A percentile compares a stretch with the other conserved stretches of the same genome.
phyloP scores from a whole-genome alignment of 1,140 invertebrate genomes.

The Nixonia krombeini region DNA sequence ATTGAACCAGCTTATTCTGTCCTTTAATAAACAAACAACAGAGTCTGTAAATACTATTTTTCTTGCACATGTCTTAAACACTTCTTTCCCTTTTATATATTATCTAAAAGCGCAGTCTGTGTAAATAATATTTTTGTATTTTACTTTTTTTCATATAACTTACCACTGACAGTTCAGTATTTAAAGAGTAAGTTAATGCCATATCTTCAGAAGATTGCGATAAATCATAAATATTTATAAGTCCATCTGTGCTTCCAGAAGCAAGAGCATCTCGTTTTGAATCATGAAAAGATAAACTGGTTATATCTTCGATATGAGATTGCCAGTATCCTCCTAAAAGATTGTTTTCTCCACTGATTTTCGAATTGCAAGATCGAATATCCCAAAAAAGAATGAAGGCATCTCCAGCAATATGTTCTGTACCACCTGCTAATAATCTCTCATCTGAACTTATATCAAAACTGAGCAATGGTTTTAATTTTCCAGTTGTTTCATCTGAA shows the following conservation, averaged over 20 bases:
- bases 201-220: constrained; percentile 83
- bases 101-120: too few species aligned
- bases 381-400: constrained; percentile 90
- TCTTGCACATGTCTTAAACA: too few species aligned
- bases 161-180: constrained; percentile 86
- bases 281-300: constrained; percentile 84
- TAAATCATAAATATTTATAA: constrained; percentile 90
- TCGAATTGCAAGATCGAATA: constrained; percentile 70
- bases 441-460: constrained; percentile 85
- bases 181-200: constrained; percentile 84
- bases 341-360: constrained; percentile 66
- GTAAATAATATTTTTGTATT: too few species aligned
- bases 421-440: constrained; percentile 82
- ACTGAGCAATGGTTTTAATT: constrained; percentile 75
- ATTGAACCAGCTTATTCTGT: constrained; percentile 67
- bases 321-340: constrained; percentile 89
- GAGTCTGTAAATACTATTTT: too few species aligned
- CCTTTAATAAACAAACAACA: too few species aligned
- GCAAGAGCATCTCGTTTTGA: constrained; percentile 78
- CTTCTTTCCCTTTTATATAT: too few species aligned
- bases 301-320: constrained; percentile 88
- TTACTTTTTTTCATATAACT: too few species aligned
- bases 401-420: constrained; percentile 79
- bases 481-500: constrained; percentile 49
- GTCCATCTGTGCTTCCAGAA: constrained; percentile 86